Evolutionary conservation across 2,113 vertebrate genomes (phyloP).

Genomic region (Promerops cafer): DNA sequence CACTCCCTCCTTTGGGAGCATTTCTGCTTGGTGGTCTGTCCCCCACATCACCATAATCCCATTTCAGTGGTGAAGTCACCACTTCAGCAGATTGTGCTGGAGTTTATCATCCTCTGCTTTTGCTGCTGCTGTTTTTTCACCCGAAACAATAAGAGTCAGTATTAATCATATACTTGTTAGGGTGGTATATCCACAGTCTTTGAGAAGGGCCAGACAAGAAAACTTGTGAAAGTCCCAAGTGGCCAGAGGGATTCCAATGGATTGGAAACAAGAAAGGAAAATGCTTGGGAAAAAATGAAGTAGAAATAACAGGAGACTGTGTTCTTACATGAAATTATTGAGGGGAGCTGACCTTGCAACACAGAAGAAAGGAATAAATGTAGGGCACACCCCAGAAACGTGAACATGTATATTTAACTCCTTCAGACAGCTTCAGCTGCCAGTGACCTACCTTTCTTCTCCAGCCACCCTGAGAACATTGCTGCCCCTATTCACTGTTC

Average conservation of each 20-base stretch:
- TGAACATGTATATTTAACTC: neutral
- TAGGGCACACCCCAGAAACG: accelerated
- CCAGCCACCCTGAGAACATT: neutral
- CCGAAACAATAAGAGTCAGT: accelerated
- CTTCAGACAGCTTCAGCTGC: neutral
- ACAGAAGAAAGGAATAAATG: neutral
- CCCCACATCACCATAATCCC: neutral
- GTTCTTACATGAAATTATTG: neutral
- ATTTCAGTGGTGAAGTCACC: neutral
- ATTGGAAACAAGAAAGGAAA: neutral
- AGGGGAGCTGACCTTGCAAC: neutral
- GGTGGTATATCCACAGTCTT: neutral
- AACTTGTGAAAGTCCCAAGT: neutral
- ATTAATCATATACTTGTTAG: neutral
- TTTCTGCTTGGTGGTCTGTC: neutral
- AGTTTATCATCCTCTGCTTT: neutral
- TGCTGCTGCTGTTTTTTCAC: neutral
- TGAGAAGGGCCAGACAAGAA: neutral
- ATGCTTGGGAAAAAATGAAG: neutral
- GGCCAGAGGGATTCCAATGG: no score
- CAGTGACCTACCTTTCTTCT: neutral
- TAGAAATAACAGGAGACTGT: neutral
- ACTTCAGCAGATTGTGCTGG: neutral
- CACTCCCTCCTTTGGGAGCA: neutral
- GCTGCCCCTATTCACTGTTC: neutral